A percentile compares a stretch with the other conserved stretches of the same genome.
Conservation (phyloP, 2,888 invertebrate species). For the Portevinia maculata region DNA sequence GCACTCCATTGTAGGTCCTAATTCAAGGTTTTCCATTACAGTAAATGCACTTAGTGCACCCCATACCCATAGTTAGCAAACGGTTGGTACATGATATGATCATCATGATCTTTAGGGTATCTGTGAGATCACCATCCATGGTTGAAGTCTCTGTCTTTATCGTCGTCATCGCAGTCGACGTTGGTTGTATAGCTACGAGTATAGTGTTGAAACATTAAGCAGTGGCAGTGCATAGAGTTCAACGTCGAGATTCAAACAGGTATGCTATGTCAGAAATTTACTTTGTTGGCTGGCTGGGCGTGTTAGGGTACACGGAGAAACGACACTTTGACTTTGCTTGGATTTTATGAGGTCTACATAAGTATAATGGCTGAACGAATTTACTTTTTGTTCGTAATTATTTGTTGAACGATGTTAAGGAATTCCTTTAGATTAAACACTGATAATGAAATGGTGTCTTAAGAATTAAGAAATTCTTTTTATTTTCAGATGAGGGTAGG, state of each 20-base stretch:
- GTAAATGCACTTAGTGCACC: slow-evolving; percentile 62
- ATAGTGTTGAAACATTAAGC: slow-evolving; percentile 64
- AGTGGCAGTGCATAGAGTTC: slow-evolving; percentile 45
- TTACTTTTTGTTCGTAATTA: slow-evolving; percentile 37
- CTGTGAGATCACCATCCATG: slow-evolving; percentile 58
- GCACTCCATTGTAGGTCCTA: slow-evolving; percentile 66
- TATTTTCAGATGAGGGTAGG: neutral
- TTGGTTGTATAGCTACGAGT: slow-evolving; percentile 26
- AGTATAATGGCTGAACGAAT: slow-evolving; percentile 41
- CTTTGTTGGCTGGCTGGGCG: slow-evolving; percentile 74
- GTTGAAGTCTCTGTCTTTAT: slow-evolving; percentile 65
- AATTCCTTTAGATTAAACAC: slow-evolving; percentile 27
- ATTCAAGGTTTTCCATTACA: slow-evolving; percentile 72
- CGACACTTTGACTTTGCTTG: slow-evolving; percentile 73
- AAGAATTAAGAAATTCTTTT: slow-evolving; percentile 17
- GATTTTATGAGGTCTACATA: slow-evolving; percentile 55
- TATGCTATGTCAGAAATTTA: slow-evolving; percentile 51
- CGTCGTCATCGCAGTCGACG: slow-evolving; percentile 34
- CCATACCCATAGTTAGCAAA: slow-evolving; percentile 19
- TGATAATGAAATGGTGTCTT: slow-evolving; percentile 1
- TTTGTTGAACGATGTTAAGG: slow-evolving; percentile 49
- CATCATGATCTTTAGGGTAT: slow-evolving; percentile 71
- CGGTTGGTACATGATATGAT: slow-evolving; percentile 68
- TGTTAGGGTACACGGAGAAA: slow-evolving; percentile 54
- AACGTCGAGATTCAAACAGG: slow-evolving; percentile 50